Conservation (phyloP, 2,797 vertebrate species). For the Xiphorhynchus erythropygius region DNA sequence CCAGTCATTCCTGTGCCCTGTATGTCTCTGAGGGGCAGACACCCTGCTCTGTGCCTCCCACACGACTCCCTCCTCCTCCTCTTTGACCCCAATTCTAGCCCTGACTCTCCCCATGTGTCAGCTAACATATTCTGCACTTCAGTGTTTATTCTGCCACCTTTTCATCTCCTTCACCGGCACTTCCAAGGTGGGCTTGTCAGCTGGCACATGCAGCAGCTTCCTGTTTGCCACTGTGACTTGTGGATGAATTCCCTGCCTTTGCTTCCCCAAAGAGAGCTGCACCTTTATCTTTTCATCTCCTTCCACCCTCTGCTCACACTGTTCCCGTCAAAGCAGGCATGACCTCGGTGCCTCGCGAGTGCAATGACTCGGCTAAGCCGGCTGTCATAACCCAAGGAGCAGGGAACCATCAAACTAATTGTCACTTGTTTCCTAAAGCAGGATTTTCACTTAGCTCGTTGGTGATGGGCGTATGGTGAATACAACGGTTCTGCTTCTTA, state of each 20-base stretch:
- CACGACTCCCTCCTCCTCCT: not conserved
- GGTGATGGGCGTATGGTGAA: not conserved
- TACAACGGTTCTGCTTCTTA: not conserved
- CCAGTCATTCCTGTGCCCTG: not conserved
- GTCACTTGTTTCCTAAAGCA: slow-evolving; percentile 4
- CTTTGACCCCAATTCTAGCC: not conserved
- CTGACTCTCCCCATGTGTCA: not conserved
- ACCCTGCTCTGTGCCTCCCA: accelerated
- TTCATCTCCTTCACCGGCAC: not conserved
- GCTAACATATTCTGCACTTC: not conserved
- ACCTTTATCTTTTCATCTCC: not conserved
- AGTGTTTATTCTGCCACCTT: not conserved
- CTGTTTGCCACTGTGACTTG: not conserved
- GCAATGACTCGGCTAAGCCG: not conserved
- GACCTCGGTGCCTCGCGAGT: not conserved
- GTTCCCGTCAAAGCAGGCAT: not conserved
- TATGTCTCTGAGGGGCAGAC: not conserved
- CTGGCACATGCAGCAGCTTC: not conserved
- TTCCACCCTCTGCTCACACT: not conserved
- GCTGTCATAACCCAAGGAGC: not conserved
- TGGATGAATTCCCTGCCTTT: not conserved
- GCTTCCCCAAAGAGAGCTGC: not conserved
- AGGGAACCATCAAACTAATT: not conserved
- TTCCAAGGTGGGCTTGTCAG: not conserved
- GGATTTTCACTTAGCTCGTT: slow-evolving; percentile 1